Evolutionary conservation across 2,113 vertebrate genomes (phyloP), one percentile per base, ranked within the genome.

Genomic region (Maylandia zebra): DNA sequence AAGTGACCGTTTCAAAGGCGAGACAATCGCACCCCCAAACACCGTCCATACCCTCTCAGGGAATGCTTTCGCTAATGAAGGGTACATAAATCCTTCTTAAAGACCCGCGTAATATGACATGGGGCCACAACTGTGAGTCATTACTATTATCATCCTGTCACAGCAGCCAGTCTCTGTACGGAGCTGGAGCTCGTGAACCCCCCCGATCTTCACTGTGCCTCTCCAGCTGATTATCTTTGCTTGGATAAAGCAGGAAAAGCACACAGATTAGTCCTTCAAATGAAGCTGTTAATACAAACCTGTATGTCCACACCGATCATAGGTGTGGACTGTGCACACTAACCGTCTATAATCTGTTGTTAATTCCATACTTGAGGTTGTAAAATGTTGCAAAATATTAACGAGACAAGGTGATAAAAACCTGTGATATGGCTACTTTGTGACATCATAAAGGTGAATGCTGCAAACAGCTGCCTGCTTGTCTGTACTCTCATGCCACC

Each of bases 71-170:
- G 3, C 38, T 74, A 43, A 74, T 32, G 56, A 36, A 24, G 66
- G 16, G 43, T 66, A 56, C 89, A 89, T 85, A 85, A 86, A 83
- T 85, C 83, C 30, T 24, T 80, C 71, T 74, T 45, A 45, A 45
- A 45, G 69, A 74, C 38, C 22, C 6, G 9, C 17, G 53, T 85
- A 76, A 87, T 83, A 76, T 50, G 59, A 81, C 52, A n/a, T 32
- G 57, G n/a, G 78, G 66, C 78, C 66, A 85, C 78, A 71, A 87
- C 59, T 85, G 88, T 89, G 90, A 85, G 56, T 89, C 85, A 87
- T 83, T 87, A 85, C 53, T 81, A 80, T 85, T 80, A 87, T 34
- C 66, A 69, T 61, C 56, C 66, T 82, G 82, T 86, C 90, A 57
- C 87, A 87, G 82, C 83, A 41, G 87, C 90, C 57, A 7, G 78